Percentiles rank a stretch among this genome's conserved stretches.
phyloP scores from a whole-genome alignment of 2,797 vertebrate genomes.

The Valencia hispanica region DNA sequence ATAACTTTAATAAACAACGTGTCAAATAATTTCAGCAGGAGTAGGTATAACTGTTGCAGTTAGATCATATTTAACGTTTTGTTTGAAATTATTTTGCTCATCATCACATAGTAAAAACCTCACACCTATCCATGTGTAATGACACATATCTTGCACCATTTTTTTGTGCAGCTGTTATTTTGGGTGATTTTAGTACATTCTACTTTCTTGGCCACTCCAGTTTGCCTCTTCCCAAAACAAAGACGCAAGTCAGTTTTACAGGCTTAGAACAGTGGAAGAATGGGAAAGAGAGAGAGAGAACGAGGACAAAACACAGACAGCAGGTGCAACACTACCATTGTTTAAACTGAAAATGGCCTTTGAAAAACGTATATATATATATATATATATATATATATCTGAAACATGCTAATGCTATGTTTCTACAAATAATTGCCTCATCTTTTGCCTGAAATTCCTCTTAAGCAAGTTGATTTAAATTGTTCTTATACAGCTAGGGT shows the following conservation, averaged over 20 bases:
- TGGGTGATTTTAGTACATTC: not conserved
- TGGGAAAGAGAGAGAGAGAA: not conserved
- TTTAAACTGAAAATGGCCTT: not conserved
- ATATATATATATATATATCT: too few relatives aligned
- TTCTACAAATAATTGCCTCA: not conserved
- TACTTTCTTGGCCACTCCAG: not conserved
- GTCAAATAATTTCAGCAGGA: not conserved
- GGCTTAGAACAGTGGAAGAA: not conserved
- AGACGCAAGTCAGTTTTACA: not conserved
- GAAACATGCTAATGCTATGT: not conserved
- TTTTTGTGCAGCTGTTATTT: not conserved
- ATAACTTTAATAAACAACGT: not conserved
- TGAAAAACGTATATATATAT: too few relatives aligned
- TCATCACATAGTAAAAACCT: not conserved
- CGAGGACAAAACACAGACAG: not conserved
- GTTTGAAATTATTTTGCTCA: not conserved
- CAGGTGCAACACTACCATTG: not conserved
- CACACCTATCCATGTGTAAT: not conserved
- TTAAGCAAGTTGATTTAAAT: not conserved
- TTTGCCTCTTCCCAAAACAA: not conserved
- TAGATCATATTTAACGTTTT: not conserved
- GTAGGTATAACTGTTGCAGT: not conserved
- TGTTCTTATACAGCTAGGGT: not conserved
- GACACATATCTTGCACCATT: not conserved
- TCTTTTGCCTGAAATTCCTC: not conserved